Evolutionary conservation across 2,888 invertebrate species (phyloP), one percentile per base, ranked within the genome.

Genomic region (Carabus problematicus): DNA sequence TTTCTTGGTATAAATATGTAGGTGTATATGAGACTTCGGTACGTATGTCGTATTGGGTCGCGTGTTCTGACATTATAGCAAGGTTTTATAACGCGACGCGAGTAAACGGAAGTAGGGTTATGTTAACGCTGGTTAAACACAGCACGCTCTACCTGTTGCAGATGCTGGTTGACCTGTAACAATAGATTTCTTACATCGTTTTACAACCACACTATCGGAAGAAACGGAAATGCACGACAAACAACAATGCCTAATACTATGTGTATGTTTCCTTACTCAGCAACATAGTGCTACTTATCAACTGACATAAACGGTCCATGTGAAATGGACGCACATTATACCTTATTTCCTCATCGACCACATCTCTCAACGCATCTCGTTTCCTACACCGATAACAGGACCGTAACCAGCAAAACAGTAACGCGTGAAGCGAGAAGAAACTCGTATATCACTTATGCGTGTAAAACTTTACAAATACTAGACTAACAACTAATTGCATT

Each of bases 71-170:
- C 56, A 56, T 56, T 19, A 19, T 19, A 56, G 11, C 12, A 11
- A 29, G 39, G 55, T 55, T 56, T 56, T 56, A 56, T 43, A 59
- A 41, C 42, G 64, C 43, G 55, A 59, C 41, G 43, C 59, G 56
- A 54, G 29, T n/a, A 41, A 64, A 54, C 64, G 64, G 64, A 64
- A 64, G 55, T 64, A 29, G 19, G 64, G 64, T 55, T 64, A 64
- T 64, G 64, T 64, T 64, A 64, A 64, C 64, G 64, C 64, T 47
- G 45, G n/a, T 43, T 64, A 64, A 64, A 64, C 56, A 56, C 55
- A 41, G 64, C 64, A 64, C 64, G 56, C 64, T 41, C 55, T 56
- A 19, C 56, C 56, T 56, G 56, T 56, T 56, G 56, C 56, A 52
- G 52, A 52, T 52, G 52, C 52, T 52, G 18, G 52, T 19, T 52